Percentiles rank a stretch among this genome's conserved stretches.
Conservation (phyloP, 2,888 invertebrate genomes). For the Teinopalpus imperialis region DNA sequence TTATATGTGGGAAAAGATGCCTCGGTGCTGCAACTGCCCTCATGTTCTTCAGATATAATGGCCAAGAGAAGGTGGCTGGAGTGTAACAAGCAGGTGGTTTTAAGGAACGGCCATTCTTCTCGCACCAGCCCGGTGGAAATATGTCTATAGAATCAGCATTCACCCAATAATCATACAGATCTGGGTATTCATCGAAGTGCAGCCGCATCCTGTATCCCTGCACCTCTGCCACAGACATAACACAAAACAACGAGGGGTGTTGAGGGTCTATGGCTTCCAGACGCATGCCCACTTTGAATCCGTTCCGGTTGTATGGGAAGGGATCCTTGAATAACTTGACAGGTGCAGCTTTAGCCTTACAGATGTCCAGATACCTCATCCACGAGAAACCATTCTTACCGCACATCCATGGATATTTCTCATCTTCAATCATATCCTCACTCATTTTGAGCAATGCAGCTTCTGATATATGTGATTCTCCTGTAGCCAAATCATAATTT, state of each 20-base stretch:
- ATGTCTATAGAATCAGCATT: conserved; percentile 96
- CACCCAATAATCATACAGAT: conserved; percentile 95
- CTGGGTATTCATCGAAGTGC: conserved; percentile 95
- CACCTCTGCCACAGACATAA: conserved; percentile 91
- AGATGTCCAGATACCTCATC: conserved; percentile 88
- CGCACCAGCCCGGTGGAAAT: conserved; percentile 97
- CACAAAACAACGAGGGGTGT: conserved; percentile 94
- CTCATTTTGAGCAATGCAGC: conserved; percentile 51
- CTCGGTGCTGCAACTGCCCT: conserved; percentile 90
- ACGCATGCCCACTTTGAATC: conserved; percentile 92
- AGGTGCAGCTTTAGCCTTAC: conserved; percentile 88
- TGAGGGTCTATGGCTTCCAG: conserved; percentile 96
- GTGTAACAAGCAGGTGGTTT: conserved; percentile 89
- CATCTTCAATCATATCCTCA: conserved; percentile 59
- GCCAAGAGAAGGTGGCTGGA: conserved; percentile 88
- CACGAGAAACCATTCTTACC: conserved; percentile 89
- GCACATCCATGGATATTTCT: conserved; percentile 86
- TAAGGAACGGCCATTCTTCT: conserved; percentile 89
- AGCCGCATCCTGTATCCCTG: conserved; percentile 92
- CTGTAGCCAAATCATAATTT: conserved; percentile 46
- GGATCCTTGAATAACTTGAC: conserved; percentile 89
- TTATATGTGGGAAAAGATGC: conserved; percentile 87
- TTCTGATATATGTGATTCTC: conserved; percentile 47
- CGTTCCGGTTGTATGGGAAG: conserved; percentile 88
- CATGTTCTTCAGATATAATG: conserved; percentile 88